Base-by-base conservation (phyloP, 2,113 vertebrate genomes). In the Seriola rivoliana region DNA sequence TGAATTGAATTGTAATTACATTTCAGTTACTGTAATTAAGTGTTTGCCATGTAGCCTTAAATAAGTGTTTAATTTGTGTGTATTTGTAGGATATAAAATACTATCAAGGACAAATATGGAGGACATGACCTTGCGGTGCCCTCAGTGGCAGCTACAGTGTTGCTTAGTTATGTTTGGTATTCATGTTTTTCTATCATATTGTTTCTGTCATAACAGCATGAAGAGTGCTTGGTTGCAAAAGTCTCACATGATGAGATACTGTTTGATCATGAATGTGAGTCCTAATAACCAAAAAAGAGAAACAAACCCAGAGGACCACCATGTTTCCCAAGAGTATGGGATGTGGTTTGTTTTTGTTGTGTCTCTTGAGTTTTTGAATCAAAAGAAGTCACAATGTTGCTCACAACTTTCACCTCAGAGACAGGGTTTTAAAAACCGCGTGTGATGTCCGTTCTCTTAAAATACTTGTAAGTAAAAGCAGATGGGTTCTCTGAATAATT, bases 401-500 rank as follows among this genome's bases (percentile, higher is more conserved):
- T 67, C 19, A 38, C 42, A 42, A 55, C 10, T 3, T 75, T 7
- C 55, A 59, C 69, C 72, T 72, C 25, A 40, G 66, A 75, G 55
- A 81, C 66, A 11, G 36, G 55, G 25, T 67, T 73, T 32, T 66
- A 34, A 54, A 75, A 62, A 76, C 8, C n/a, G 36, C 71, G 19
- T 32, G 44, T 36, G 12, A 36, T 54, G 68, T 59, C 81, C 76
- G 21, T 84, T 60, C 75, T 86, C 85, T 84, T 80, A 86, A 92
- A 88, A 90, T 82, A 80, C 71, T 71, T 50, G 32, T 72, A 84
- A 60, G 65, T 78, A 68, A 89, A 85, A 75, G 86, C 84, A 90
- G 89, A 92, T 85, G 85, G 86, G 17, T 25, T 67, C 66, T 62
- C 34, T 94, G 48, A 92, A 93, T 93, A 85, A 93, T 93, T 92